Base-by-base conservation (phyloP, 1,140 invertebrate species). In the Drosophila bocki region DNA sequence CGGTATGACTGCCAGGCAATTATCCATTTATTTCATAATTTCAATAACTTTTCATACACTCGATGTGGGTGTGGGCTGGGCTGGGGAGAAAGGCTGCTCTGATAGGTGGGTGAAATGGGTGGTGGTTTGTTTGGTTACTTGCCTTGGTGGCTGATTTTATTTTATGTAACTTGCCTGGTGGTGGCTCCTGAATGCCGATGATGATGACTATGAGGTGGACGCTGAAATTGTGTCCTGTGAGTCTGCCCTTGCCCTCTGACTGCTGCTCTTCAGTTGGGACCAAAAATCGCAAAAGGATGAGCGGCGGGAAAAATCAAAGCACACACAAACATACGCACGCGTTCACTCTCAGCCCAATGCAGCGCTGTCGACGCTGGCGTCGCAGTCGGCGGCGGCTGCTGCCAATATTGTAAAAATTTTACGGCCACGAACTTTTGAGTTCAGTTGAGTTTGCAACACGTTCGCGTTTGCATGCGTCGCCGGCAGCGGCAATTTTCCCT, bases 41-140 rank as follows among this genome's bases (percentile, higher is more conserved):
- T 90, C 78, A 86, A 91, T 85, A 90, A 86, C 78, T 91, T 91
- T 90, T 90, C 75, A 90, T 91, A 77, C 82, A 90, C 75, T 90
- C 77, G 71, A 53, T 26, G 44, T 53, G 56, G 47, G 53, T 64
- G 12, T 3, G 13, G 26, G 32, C 19, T 17, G 50, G 57, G 33
- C 47, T 22, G 64, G 65, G 51, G 13, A 35, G 45, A n/a, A 51
- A 45, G 65, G 32, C 61, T 33, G 70, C 60, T 83, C 59, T 75
- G 76, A 83, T 87, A 72, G 80, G 80, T 83, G 83, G 80, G 84
- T 44, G 75, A 39, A 17, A 56, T 45, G 67, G 47, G 42, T 62
- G 72, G 51, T 62, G 47, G 63, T 22, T 67, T n/a, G 56, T 48
- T 45, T 41, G 53, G 32, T 67, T 60, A 41, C 35, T 32, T 33